A percentile compares a stretch with the other conserved stretches of the same genome.
Conservation (phyloP, 2,113 vertebrate genomes). For the Nothoprocta pentlandii region DNA sequence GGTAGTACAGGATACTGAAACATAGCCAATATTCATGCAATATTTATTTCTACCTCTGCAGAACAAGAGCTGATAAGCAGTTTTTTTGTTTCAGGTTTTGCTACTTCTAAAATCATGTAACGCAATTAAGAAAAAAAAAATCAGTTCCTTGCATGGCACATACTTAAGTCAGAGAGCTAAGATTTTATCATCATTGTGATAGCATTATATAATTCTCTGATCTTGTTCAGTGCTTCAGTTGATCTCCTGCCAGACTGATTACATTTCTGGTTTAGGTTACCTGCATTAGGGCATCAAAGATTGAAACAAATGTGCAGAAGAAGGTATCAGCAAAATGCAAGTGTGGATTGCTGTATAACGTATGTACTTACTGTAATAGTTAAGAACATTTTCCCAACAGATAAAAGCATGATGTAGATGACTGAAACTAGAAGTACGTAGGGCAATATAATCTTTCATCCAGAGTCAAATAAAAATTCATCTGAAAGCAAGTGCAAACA, state of each 20-base stretch:
- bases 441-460: neutral
- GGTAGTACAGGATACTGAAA: slow-evolving; percentile 44
- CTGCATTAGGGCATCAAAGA: neutral
- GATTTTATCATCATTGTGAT: neutral
- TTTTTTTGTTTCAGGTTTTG: slow-evolving; percentile 51
- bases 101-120: slow-evolving; percentile 52
- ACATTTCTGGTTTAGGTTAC: slow-evolving; percentile 7
- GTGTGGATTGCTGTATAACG: neutral
- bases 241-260: neutral
- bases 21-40: slow-evolving; percentile 15
- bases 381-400: neutral
- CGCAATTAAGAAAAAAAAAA: neutral
- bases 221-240: slow-evolving; percentile 1
- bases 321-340: neutral
- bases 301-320: neutral
- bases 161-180: slow-evolving; percentile 20
- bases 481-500: neutral
- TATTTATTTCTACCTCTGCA: slow-evolving; percentile 18
- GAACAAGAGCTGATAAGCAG: slow-evolving; percentile 51
- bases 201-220: slow-evolving; percentile 35
- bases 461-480: neutral
- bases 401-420: neutral
- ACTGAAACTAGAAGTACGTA: neutral
- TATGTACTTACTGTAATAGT: neutral
- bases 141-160: neutral